A percentile compares a stretch with the other conserved stretches of the same genome.
These are phyloP conservation scores for Nowickia ferox DNA, from an alignment of 2,888 invertebrate species.

Conservation along the genomic window DNA sequence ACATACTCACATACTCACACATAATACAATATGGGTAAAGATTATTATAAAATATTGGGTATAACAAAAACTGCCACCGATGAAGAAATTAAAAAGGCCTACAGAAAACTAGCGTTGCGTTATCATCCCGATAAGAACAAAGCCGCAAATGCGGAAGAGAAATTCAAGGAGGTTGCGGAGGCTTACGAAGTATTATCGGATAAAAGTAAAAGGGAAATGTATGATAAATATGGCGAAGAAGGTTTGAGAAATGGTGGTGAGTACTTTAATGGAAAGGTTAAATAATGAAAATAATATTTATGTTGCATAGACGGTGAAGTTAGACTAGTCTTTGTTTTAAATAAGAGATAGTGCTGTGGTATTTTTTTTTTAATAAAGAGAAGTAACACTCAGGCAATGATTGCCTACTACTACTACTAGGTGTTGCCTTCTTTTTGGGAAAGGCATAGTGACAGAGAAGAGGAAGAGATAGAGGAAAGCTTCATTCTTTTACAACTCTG, in stretches of 20 bases:
- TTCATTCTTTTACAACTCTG: too few species aligned
- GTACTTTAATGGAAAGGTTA: not conserved
- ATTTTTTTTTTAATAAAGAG: too few species aligned
- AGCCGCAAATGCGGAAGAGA: constrained; percentile 96
- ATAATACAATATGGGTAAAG: constrained; percentile 92
- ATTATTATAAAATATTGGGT: constrained; percentile 97
- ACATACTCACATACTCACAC: constrained; percentile 39
- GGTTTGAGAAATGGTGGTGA: constrained; percentile 91
- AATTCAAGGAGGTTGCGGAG: constrained; percentile 98
- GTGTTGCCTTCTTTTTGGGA: too few species aligned
- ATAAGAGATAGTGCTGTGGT: too few species aligned
- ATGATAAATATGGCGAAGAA: constrained; percentile 96
- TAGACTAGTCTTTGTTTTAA: too few species aligned
- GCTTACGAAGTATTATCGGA: constrained; percentile 99
- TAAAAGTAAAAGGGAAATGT: constrained; percentile 96
- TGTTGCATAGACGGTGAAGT: too few species aligned
- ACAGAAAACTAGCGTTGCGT: constrained; percentile 97
- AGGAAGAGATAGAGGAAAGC: too few species aligned
- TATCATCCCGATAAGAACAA: constrained; percentile 99
- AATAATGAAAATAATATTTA: not conserved
- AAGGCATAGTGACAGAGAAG: too few species aligned
- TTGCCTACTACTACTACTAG: too few species aligned
- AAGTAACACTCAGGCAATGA: too few species aligned
- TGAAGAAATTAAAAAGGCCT: constrained; percentile 98
- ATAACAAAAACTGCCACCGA: constrained; percentile 93